A percentile compares a stretch with the other conserved stretches of the same genome.
Evolutionary conservation across 2,888 invertebrate genomes (phyloP).

Genomic region (Notodonta ziczac): DNA sequence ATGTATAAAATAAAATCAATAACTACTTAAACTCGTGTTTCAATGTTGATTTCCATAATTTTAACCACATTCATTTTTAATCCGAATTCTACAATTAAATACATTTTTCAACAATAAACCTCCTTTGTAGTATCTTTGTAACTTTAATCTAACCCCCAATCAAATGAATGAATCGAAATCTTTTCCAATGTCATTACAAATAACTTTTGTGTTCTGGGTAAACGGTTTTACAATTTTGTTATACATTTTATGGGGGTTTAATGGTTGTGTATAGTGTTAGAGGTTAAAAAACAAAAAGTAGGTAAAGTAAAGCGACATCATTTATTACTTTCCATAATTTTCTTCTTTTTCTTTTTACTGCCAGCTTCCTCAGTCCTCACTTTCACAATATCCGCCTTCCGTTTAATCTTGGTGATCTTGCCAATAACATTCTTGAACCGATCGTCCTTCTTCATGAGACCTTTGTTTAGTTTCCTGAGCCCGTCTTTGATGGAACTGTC

Average conservation of each 20-base stretch:
- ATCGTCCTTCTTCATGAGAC: slow-evolving; percentile 76
- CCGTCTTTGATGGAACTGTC: slow-evolving; percentile 66
- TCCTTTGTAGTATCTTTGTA: too few species aligned
- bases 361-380: slow-evolving; percentile 30
- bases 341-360: slow-evolving; percentile 53
- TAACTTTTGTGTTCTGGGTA: too few species aligned
- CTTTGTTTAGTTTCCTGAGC: slow-evolving; percentile 72
- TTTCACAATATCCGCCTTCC: slow-evolving; percentile 68
- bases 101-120: too few species aligned
- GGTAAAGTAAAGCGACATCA: not conserved
- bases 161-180: too few species aligned
- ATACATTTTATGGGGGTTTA: too few species aligned
- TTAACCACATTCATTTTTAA: too few species aligned
- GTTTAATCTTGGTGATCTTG: slow-evolving; percentile 73
- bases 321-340: slow-evolving; percentile 24
- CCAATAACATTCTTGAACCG: slow-evolving; percentile 78
- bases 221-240: too few species aligned
- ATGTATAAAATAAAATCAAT: slow-evolving; percentile 71
- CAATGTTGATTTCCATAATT: too few species aligned
- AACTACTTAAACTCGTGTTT: slow-evolving; percentile 31
- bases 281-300: not conserved
- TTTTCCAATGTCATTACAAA: too few species aligned
- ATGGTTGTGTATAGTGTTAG: too few species aligned
- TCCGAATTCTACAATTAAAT: too few species aligned
- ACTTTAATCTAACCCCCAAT: too few species aligned